Conservation (phyloP, 2,888 invertebrate species). For the Ornithoptera alexandrae region DNA sequence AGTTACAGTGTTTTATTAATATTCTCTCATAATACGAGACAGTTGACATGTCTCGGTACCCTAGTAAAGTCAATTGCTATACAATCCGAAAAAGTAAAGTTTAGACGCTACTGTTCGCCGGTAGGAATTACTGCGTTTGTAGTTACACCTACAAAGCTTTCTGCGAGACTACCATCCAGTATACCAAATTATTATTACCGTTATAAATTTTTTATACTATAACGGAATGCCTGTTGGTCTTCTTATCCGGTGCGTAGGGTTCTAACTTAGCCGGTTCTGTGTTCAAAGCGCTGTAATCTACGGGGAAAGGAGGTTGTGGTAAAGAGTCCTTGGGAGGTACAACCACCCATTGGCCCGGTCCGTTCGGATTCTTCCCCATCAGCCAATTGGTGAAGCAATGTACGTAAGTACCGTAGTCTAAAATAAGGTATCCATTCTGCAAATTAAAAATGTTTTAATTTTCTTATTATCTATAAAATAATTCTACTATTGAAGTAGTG, state of each 20-base stretch:
- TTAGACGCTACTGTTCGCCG: no score
- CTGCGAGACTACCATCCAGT: no score
- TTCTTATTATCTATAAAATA: no score
- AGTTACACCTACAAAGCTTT: no score
- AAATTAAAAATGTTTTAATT: slow-evolving; percentile 36
- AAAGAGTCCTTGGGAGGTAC: slow-evolving; percentile 80
- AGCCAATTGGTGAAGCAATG: slow-evolving; percentile 88
- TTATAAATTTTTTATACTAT: slow-evolving; percentile 71
- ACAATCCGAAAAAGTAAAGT: no score
- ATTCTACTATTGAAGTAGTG: no score
- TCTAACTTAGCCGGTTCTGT: slow-evolving; percentile 85
- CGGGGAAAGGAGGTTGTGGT: slow-evolving; percentile 83
- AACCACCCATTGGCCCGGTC: slow-evolving; percentile 86
- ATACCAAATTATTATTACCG: no score
- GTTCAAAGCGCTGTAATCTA: slow-evolving; percentile 87
- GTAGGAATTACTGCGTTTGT: no score
- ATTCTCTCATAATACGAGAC: no score
- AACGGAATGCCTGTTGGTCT: slow-evolving; percentile 85
- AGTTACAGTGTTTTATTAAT: no score
- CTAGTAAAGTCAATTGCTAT: no score
- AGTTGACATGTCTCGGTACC: no score
- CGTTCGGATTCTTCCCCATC: slow-evolving; percentile 86
- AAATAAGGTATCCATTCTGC: slow-evolving; percentile 84
- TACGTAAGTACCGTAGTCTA: slow-evolving; percentile 84
- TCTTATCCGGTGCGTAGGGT: slow-evolving; percentile 84